Percentiles rank a stretch among this genome's conserved stretches.
Evolutionary conservation across 2,888 invertebrate species (phyloP).

Genomic region (Bimastos eiseni): DNA sequence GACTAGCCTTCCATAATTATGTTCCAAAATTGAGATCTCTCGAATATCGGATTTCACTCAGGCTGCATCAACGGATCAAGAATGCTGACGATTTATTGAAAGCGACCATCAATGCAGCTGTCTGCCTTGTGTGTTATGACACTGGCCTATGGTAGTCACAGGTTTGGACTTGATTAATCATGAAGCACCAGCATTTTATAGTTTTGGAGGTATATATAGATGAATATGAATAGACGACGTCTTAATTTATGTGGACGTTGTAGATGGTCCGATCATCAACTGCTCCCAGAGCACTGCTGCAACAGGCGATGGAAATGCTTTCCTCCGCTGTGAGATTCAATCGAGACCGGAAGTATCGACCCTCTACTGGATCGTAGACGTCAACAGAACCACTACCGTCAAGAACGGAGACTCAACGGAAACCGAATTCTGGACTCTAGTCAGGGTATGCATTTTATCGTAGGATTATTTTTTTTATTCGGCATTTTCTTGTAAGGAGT

Average conservation of each 20-base stretch:
- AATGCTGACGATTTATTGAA: too few relatives aligned
- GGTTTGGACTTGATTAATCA: too few relatives aligned
- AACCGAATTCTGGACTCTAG: slow-evolving; percentile 20
- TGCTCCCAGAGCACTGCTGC: neutral
- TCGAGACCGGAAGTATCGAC: slow-evolving; percentile 14
- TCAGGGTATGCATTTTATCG: neutral
- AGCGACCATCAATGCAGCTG: too few relatives aligned
- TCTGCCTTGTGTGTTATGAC: too few relatives aligned
- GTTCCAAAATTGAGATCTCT: too few relatives aligned
- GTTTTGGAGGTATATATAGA: neutral
- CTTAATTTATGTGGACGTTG: neutral
- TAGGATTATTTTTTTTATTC: neutral
- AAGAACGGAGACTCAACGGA: neutral
- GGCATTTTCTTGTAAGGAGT: too few relatives aligned
- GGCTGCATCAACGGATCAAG: too few relatives aligned
- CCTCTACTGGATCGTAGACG: slow-evolving; percentile 25
- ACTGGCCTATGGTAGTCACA: too few relatives aligned
- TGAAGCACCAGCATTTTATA: neutral
- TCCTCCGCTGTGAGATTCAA: slow-evolving; percentile 19
- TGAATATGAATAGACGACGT: neutral
- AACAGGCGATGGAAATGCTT: neutral
- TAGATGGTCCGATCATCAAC: slow-evolving; percentile 7
- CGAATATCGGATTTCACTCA: too few relatives aligned
- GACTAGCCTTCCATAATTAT: too few relatives aligned
- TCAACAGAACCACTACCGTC: neutral